Base-by-base conservation (phyloP, 2,113 vertebrate genomes). In the Delphinapterus leucas region DNA sequence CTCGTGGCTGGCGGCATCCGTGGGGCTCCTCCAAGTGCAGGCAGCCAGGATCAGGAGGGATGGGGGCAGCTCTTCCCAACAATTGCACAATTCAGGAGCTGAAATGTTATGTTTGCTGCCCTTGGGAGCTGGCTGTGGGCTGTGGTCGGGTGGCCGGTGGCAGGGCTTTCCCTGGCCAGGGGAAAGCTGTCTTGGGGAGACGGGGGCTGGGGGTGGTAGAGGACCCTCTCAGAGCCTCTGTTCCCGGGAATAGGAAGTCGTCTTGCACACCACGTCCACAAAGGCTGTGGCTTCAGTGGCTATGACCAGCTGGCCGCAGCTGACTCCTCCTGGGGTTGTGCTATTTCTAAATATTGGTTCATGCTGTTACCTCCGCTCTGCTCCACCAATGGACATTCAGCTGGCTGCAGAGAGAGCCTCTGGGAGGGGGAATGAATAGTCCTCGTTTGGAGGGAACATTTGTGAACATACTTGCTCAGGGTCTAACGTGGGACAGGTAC, bases 261-360 rank as follows among this genome's bases (percentile, higher is more conserved):
- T 38, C 81, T 67, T 71, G 58, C 63, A 91, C 4, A 88, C 77
- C 73, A 67, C 0, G 2, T 96, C 65, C 95, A 91, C 65, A 82
- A 60, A 94, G 65, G 41, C 87, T 79, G 93, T 83, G 95, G 93
- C 83, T 93, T 90, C 74, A 6, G 88, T 67, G 91, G 68, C 82
- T 83, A 26, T 85, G 86, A 93, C 95, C 95, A 97, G 98, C 94
- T 98, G 97, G 96, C 63, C 49, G 38, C 96, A 97, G 96, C 97
- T 97, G 97, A 95, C 63, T 95, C 77, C 38, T 36, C 77, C 25
- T 60, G 71, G 88, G 88, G 49, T 67, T 87, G 20, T 90, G 63
- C 93, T 94, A 80, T 98, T 98, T 98, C 97, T 97, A 97, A 97
- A 98, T 91, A 97, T 89, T 92, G 93, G 86, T 91, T 97, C 91